Conservation (phyloP, 2,888 invertebrate species). For the Melinopterus prodromus region DNA sequence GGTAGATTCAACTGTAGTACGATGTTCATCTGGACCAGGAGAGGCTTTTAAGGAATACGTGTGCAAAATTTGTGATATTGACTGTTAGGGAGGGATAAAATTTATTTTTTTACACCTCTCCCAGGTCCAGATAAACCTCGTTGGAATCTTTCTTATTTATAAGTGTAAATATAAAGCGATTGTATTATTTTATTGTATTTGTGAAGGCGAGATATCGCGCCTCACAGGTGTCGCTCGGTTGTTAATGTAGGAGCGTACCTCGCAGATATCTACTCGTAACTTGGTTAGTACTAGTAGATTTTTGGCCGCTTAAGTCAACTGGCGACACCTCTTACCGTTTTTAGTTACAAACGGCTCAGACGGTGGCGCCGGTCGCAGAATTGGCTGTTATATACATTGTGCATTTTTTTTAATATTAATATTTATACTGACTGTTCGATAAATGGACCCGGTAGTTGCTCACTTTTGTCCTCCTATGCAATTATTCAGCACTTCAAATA, state of each 20-base stretch:
- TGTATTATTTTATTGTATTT: neutral
- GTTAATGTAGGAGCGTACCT: constrained; percentile 55
- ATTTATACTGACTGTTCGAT: constrained; percentile 29
- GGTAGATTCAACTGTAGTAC: too few species aligned
- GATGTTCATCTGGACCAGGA: too few species aligned
- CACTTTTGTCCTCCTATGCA: too few species aligned
- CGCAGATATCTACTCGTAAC: constrained; percentile 54
- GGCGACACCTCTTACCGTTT: constrained; percentile 57
- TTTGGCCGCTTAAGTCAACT: constrained; percentile 51
- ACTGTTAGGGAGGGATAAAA: neutral
- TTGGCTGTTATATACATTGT: constrained; percentile 57
- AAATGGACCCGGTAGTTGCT: too few species aligned
- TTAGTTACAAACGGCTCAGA: constrained; percentile 55
- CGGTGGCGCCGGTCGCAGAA: constrained; percentile 42
- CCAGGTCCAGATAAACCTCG: neutral
- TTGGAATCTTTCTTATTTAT: neutral
- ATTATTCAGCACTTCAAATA: neutral
- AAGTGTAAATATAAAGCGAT: neutral
- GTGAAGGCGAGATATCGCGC: neutral
- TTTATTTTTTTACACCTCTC: neutral
- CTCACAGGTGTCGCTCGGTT: constrained; percentile 25
- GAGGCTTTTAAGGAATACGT: too few species aligned
- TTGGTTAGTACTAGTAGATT: constrained; percentile 44
- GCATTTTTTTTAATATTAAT: constrained; percentile 48
- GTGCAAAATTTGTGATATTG: neutral